Percentiles rank a stretch among this genome's conserved stretches.
Conservation (phyloP, 2,113 vertebrate genomes). For the Eulemur macaco region DNA sequence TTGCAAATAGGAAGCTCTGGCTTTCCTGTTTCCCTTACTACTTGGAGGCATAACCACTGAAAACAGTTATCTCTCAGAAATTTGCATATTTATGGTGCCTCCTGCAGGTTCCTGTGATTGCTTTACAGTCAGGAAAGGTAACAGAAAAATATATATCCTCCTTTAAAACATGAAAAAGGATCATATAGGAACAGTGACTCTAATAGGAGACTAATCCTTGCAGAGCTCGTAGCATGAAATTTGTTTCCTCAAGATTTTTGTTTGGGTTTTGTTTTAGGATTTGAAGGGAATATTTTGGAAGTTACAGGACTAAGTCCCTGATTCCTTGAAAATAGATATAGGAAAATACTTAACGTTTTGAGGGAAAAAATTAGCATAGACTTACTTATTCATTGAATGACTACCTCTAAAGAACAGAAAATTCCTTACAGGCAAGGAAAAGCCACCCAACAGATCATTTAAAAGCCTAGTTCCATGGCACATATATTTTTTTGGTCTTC, state of each 20-base stretch:
- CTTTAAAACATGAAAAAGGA: constrained; percentile 79
- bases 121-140: constrained; percentile 88
- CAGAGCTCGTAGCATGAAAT: constrained; percentile 71
- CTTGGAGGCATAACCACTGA: constrained; percentile 86
- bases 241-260: constrained; percentile 71
- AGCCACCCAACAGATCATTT: constrained; percentile 68
- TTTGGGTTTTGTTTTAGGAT: constrained; percentile 71
- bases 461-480: constrained; percentile 71
- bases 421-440: constrained; percentile 73
- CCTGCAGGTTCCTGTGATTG: constrained; percentile 88
- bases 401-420: constrained; percentile 70
- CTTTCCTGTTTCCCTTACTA: constrained; percentile 72
- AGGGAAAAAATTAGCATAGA: constrained; percentile 67
- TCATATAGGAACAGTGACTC: constrained; percentile 65
- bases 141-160: constrained; percentile 84
- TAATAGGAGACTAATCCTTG: constrained; percentile 74
- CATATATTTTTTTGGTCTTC: constrained; percentile 67
- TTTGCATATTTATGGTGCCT: constrained; percentile 91
- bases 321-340: constrained; percentile 62
- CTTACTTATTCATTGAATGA: constrained; percentile 66
- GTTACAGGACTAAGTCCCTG: constrained; percentile 51
- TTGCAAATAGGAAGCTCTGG: constrained; percentile 69
- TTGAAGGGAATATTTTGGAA: constrained; percentile 65
- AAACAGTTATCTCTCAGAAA: constrained; percentile 86
- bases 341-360: constrained; percentile 64